A percentile compares a stretch with the other conserved stretches of the same genome.
Evolutionary conservation across 2,888 invertebrate species (phyloP).

Genomic region (Apodemia mormo): DNA sequence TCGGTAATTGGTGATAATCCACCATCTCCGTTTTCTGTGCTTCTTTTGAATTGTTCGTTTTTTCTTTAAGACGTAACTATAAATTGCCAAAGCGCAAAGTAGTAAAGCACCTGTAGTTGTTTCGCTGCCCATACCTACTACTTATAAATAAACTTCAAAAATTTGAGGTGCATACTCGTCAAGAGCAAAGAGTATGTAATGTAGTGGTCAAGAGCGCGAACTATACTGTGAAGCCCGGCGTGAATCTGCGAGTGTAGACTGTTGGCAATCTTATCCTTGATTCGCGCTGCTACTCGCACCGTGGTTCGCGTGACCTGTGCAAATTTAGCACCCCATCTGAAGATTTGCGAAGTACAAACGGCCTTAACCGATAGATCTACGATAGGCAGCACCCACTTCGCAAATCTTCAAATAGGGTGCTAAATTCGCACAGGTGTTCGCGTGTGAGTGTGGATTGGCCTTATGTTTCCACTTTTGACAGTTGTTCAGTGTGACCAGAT

Average conservation of each 20-base stretch:
- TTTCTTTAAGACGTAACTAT: slow-evolving; percentile 22
- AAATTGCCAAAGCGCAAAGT: slow-evolving; percentile 21
- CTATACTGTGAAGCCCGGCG: slow-evolving; percentile 19
- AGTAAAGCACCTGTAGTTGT: slow-evolving; percentile 18
- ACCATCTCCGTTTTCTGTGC: slow-evolving; percentile 28
- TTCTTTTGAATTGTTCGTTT: slow-evolving; percentile 25
- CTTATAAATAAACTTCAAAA: slow-evolving; percentile 4
- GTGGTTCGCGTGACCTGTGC: neutral
- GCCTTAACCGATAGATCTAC: too few species aligned
- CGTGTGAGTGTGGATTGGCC: neutral
- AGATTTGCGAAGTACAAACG: too few species aligned
- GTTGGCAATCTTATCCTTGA: slow-evolving; percentile 4
- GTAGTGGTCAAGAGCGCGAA: slow-evolving; percentile 16
- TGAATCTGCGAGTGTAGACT: slow-evolving; percentile 21
- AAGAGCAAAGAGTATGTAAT: neutral
- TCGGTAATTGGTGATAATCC: slow-evolving; percentile 28
- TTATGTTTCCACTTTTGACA: neutral
- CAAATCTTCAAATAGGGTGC: too few species aligned
- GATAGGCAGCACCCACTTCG: too few species aligned
- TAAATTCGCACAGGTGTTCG: neutral
- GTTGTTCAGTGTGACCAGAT: too few species aligned
- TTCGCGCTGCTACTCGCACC: neutral
- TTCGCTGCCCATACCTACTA: slow-evolving; percentile 21
- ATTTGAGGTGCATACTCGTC: slow-evolving; percentile 20
- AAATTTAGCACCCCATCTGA: too few species aligned